Base-by-base conservation (phyloP, 1,140 invertebrate genomes). In the Dolichoris vasculosae region DNA sequence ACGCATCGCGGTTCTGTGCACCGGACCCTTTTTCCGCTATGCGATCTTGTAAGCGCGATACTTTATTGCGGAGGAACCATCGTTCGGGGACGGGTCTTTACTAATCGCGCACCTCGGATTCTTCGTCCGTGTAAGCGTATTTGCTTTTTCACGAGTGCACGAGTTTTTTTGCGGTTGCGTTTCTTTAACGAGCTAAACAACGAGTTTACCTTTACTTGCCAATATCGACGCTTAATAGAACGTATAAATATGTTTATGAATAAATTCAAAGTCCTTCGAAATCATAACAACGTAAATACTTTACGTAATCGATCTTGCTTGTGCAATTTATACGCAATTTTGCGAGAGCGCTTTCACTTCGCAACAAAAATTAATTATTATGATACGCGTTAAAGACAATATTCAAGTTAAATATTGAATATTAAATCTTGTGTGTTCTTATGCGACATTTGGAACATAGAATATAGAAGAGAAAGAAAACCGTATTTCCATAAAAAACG, bases 1-100 rank as follows among this genome's bases (percentile, higher is more conserved):
- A 82, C 43, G 64, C 63, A 71, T 84, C 71, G 35, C 82, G 23
- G 23, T 4, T n/a, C n/a, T n/a, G n/a, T n/a, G n/a, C 63, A 17
- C 6, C 26, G 55, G 55, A 59, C 40, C 43, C 35, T 59, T 73
- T 83, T 43, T 35, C 2, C 35, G 2, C 23, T 73, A 0, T 48
- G 17, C 67, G 26, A 4, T 6, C 23, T n/a, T 51, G 17, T 35
- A 8, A 23, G 8, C 4, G 79, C n/a, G 40, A 40, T 40, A 8
- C 46, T 79, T 79, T 15, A 59, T 43, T 43, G 20, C 55, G 35
- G 51, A 48, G 35, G 51, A 48, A 43, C 8, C 20, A 17, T n/a
- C 69, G 26, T 59, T 59, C 55, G 55, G 4, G 55, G 23, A 26
- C 2, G 26, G 7, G 23, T 59, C 55, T 59, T 59, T 26, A 59